Evolutionary conservation across 2,888 invertebrate genomes (phyloP).

Genomic region (Eudasyphora cyanicolor): DNA sequence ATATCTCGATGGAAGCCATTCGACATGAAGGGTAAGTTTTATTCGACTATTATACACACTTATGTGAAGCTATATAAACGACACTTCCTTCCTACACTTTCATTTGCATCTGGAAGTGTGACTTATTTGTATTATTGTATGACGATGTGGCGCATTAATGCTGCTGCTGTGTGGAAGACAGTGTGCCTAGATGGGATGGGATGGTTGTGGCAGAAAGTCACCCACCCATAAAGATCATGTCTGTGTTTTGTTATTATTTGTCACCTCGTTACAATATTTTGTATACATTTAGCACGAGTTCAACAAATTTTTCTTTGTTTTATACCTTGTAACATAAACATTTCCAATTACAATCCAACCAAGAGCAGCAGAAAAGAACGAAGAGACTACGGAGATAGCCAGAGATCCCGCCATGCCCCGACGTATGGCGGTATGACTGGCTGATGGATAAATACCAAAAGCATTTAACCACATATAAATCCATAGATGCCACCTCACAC

Average conservation of each 20-base stretch:
- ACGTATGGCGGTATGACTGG: not conserved
- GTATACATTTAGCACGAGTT: slow-evolving; percentile 52
- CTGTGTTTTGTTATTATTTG: slow-evolving; percentile 67
- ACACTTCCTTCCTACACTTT: not conserved
- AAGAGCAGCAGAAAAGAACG: slow-evolving; percentile 6
- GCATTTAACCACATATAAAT: slow-evolving; percentile 30
- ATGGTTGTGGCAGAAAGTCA: not conserved
- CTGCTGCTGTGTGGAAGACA: not conserved
- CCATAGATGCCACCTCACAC: not conserved
- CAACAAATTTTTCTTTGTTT: slow-evolving; percentile 20
- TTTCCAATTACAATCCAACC: not conserved
- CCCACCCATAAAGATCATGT: slow-evolving; percentile 56
- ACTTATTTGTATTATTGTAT: too few species aligned
- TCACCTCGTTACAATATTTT: slow-evolving; percentile 66
- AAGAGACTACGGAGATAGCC: not conserved
- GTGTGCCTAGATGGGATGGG: too few species aligned
- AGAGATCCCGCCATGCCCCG: not conserved
- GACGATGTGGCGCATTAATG: not conserved
- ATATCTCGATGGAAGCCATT: too few species aligned
- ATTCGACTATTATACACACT: not conserved
- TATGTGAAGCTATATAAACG: not conserved
- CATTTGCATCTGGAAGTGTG: slow-evolving; percentile 28
- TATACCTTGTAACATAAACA: slow-evolving; percentile 59
- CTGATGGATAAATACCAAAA: slow-evolving; percentile 39
- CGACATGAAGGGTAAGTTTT: not conserved